A percentile compares a stretch with the other conserved stretches of the same genome.
These are phyloP conservation scores for Zaprionus capensis DNA, from an alignment of 1,140 invertebrate genomes.

Conservation along the genomic window DNA sequence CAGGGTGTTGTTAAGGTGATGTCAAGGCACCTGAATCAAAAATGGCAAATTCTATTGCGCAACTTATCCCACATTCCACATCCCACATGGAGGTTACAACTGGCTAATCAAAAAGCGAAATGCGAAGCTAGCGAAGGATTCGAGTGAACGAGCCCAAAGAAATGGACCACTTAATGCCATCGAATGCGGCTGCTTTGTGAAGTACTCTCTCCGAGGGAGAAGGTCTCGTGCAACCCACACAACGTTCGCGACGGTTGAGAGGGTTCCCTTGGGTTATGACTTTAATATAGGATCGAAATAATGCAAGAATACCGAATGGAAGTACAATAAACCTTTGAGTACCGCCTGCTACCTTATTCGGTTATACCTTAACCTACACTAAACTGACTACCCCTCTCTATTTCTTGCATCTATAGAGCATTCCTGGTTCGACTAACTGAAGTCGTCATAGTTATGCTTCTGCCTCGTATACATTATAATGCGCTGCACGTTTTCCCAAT, in stretches of 20 bases:
- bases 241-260: neutral
- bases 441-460: neutral
- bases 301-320: neutral
- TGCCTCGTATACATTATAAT: conserved; percentile 56
- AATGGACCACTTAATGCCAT: conserved; percentile 72
- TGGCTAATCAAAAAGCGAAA: conserved; percentile 25
- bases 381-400: too few species aligned
- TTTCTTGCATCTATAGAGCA: conserved; percentile 3
- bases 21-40: conserved; percentile 1
- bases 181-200: conserved; percentile 10
- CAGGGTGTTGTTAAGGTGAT: neutral
- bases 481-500: conserved; percentile 74
- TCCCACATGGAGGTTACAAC: neutral
- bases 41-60: neutral
- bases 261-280: neutral
- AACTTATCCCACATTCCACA: too few species aligned
- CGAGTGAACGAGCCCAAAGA: conserved; percentile 61
- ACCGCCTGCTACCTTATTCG: neutral
- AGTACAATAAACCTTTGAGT: neutral
- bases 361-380: neutral
- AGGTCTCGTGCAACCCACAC: neutral
- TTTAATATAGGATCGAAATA: too few species aligned
- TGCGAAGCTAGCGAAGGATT: conserved; percentile 41
- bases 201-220: neutral
- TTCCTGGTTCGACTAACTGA: neutral